phyloP scores from a whole-genome alignment of 2,113 vertebrate species.

The Cynopterus brachyotis region DNA sequence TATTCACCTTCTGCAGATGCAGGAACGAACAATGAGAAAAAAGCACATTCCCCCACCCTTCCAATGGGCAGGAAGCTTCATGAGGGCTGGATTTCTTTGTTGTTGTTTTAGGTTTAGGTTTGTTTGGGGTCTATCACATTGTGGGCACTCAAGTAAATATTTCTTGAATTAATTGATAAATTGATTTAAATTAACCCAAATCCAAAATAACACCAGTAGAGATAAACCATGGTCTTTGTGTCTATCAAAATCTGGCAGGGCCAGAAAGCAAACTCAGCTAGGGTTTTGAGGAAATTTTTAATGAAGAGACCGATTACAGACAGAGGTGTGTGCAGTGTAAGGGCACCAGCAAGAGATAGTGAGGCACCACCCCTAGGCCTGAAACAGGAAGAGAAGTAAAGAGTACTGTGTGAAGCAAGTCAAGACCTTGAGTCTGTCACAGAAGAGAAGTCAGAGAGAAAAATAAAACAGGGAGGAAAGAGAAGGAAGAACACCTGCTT shows the following conservation, averaged over 20 bases:
- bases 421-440: not conserved
- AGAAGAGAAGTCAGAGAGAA: not conserved
- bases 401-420: not conserved
- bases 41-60: not conserved
- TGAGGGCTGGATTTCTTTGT: not conserved
- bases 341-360: not conserved
- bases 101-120: not conserved
- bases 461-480: not conserved
- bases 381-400: not conserved
- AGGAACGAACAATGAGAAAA: not conserved
- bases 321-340: not conserved
- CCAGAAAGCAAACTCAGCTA: not conserved
- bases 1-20: rapidly evolving
- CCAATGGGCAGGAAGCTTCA: not conserved
- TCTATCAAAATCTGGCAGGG: not conserved
- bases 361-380: too few relatives aligned
- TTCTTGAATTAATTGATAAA: not conserved
- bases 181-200: not conserved
- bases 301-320: not conserved
- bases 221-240: not conserved
- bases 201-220: not conserved
- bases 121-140: not conserved
- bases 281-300: not conserved
- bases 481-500: rapidly evolving
- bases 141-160: not conserved